Base-by-base conservation (phyloP, 1,140 invertebrate genomes). In the Dreissena rostriformis region DNA sequence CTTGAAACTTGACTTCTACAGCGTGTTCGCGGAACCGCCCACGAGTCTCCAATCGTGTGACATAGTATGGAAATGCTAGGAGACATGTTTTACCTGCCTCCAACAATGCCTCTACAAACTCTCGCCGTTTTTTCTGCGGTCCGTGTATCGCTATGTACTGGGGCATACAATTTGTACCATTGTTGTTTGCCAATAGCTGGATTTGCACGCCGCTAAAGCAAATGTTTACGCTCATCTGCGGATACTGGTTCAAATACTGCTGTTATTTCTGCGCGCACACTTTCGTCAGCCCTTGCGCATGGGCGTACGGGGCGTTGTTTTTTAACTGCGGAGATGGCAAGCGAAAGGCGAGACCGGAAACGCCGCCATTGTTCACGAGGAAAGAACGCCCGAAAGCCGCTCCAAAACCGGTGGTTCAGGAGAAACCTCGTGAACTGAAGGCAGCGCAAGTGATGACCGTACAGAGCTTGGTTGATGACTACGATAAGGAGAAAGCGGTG, bases 21-120 rank as follows among this genome's bases (percentile, higher is more conserved):
- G 53, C 39, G 71, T 74, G 0, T 53, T 82, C 14, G 80, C 55
- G 0, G 80, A 82, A 51, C 80, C 80, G 12, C 12, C 24, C n/a
- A 66, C 61, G 0, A 67, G 15, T 15, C 63, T 61, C 1, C 72
- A 51, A 17, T 76, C 81, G 4, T 8, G 75, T 24, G 81, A 83
- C 72, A 76, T 71, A 70, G 39, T 83, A 15, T 83, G 81, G 81
- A 73, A 83, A 76, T 83, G 74, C 70, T 76, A 65, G 24, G 72
- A 83, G 63, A 53, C 63, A 4, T n/a, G n/a, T 57, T 83, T 51
- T 19, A 73, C 75, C 19, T 83, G 81, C 70, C 68, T 55, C 19
- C 26, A 29, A 61, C 28, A 67, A 0, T 74, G 61, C 24, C 52
- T 51, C 19, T 82, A 75, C 49, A 68, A 68, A 26, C 8, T 75